Percentiles rank a stretch among this genome's conserved stretches.
These are phyloP conservation scores for Alentia gelatinosa DNA, from an alignment of 2,888 invertebrate genomes.

Conservation along the genomic window DNA sequence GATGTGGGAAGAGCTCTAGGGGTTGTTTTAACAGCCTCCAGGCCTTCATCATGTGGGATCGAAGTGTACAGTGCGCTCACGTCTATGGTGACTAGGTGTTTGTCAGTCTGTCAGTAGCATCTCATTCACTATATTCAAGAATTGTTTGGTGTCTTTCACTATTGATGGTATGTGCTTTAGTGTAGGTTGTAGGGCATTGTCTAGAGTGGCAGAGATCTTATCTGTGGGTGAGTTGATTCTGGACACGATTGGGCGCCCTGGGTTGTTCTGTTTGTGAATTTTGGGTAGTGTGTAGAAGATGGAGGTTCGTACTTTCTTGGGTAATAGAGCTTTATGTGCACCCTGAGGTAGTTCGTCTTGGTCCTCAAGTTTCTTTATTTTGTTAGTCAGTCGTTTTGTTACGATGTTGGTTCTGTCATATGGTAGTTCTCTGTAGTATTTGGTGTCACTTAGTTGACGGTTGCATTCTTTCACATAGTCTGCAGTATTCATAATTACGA, in stretches of 20 bases:
- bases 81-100: background rate
- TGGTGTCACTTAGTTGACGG: background rate
- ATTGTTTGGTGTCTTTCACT: background rate
- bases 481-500: background rate
- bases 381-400: background rate
- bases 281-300: background rate
- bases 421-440: background rate
- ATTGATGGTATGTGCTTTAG: background rate
- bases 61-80: background rate
- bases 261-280: background rate
- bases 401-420: background rate
- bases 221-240: background rate
- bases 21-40: background rate
- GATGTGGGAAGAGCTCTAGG: background rate
- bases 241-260: background rate
- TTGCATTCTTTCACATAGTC: background rate
- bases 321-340: background rate
- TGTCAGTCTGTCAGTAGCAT: background rate
- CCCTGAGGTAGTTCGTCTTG: background rate
- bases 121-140: background rate
- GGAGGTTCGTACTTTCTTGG: background rate
- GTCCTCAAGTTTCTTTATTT: background rate
- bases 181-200: background rate
- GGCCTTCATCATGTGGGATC: conserved; percentile 5
- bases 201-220: background rate